These are phyloP conservation scores for Cladorhizidae sp. DNA, from an alignment of 37 sponge, comb jelly and placozoan species.

Conservation along the genomic window DNA sequence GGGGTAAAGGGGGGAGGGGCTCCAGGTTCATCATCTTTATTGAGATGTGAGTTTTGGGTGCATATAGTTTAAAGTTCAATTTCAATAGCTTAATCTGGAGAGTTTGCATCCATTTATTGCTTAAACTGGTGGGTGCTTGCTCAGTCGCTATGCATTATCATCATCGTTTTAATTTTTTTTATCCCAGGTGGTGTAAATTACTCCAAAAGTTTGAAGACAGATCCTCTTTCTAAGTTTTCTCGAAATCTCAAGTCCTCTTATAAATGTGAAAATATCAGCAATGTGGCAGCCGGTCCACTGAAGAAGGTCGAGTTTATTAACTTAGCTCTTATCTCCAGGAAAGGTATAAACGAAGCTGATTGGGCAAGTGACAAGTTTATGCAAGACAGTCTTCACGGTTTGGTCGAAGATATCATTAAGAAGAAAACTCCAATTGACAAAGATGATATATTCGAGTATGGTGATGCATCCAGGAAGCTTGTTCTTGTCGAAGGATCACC, in stretches of 20 bases:
- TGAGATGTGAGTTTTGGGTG: no score
- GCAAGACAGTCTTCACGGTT: conserved; percentile 13
- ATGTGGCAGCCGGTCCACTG: conserved; percentile 11
- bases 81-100: no score
- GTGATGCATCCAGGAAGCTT: conserved; percentile 7
- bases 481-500: conserved; percentile 49
- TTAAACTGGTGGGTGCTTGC: no score
- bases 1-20: no score
- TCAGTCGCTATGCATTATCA: no score
- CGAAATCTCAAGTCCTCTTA: background rate
- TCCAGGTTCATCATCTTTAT: no score
- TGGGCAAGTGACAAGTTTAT: conserved; percentile 13
- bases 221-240: no score
- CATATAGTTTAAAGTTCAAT: no score
- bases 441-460: conserved; percentile 12
- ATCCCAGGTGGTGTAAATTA: no score
- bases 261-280: background rate
- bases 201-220: no score
- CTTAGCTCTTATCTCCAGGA: conserved; percentile 30
- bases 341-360: conserved; percentile 10
- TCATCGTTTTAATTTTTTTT: no score
- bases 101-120: no score
- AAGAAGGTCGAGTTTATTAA: conserved; percentile 11
- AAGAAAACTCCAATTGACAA: conserved; percentile 7
- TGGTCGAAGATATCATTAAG: conserved; percentile 31